Base-by-base conservation (phyloP, 2,888 invertebrate genomes). In the Apotomis betuletana region DNA sequence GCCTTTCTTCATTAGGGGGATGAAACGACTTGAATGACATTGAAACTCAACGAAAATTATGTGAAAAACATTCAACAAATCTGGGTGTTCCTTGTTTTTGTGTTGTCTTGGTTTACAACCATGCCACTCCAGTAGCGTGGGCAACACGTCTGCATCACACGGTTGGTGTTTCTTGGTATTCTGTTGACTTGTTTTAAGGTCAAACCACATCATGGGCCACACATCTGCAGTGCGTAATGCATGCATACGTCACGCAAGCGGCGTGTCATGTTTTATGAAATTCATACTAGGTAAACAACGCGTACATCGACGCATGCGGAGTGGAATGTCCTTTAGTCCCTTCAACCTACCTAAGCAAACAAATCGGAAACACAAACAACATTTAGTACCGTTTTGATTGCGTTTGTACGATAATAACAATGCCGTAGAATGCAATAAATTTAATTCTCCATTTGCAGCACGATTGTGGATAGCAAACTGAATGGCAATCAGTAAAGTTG, bases 331-430 rank as follows among this genome's bases (percentile, higher is more conserved):
- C 27, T 27, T 2, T 64, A 27, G 6, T n/a, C n/a, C 3, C 41
- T 62, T 41, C 0, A n/a, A 57, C 36, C 36, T 27, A 27, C 27
- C 27, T 27, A 44, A 46, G n/a, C 27, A 65, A 55, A 57, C 46
- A 57, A 64, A 36, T 65, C 6, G 4, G 15, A 69, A 69, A 63
- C 57, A 63, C 51, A 69, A 69, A 69, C 63, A 69, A 57, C 51
- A 36, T 58, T 69, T 51, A 49, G 46, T 60, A 12, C 54, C 38
- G 52, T 55, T 70, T 59, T 65, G 49, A 61, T 61, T 49, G n/a
- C 46, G 60, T 15, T n/a, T 15, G 36, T 49, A 44, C 41, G 51
- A 61, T 55, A 67, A 62, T 61, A 61, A 67, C 57, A 51, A 71
- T 67, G 67, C 49, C 61, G 52, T 51, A 46, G 57, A 61, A 61